Conservation (phyloP, 2,113 vertebrate species). For the Genyomyrus donnyi region DNA sequence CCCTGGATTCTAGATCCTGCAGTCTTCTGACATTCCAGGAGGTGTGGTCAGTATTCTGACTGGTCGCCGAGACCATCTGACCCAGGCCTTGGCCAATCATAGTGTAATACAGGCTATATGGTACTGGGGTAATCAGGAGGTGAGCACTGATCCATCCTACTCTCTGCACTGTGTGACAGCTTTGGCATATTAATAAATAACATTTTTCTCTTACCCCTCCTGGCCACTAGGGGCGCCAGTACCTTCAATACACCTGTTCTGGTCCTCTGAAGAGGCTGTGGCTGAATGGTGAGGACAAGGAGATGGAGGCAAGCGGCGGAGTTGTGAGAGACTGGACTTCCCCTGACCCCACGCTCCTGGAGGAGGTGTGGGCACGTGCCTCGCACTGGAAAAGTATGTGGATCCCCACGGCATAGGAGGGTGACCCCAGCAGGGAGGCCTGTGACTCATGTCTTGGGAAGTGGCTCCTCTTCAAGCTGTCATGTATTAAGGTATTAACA, state of each 20-base stretch:
- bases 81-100: constrained; percentile 73
- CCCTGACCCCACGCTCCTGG: constrained; percentile 39
- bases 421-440: neutral
- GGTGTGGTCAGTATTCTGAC: constrained; percentile 75
- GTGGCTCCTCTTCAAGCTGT: neutral
- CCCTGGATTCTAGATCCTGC: constrained; percentile 58
- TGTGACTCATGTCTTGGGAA: neutral
- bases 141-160: constrained; percentile 27
- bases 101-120: constrained; percentile 78
- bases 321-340: constrained; percentile 42
- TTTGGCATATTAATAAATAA: neutral
- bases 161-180: neutral
- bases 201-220: neutral
- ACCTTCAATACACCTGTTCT: constrained; percentile 71
- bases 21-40: constrained; percentile 64
- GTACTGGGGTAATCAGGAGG: constrained; percentile 81
- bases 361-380: constrained; percentile 63
- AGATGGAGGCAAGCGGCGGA: constrained; percentile 36
- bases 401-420: constrained; percentile 70
- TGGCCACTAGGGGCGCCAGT: constrained; percentile 69
- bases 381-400: constrained; percentile 78
- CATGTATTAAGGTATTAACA: neutral
- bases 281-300: constrained; percentile 53
- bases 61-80: constrained; percentile 69
- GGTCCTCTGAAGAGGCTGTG: constrained; percentile 70